Evolutionary conservation across 2,113 vertebrate genomes (phyloP).

Genomic region (Hemiscyllium ocellatum): DNA sequence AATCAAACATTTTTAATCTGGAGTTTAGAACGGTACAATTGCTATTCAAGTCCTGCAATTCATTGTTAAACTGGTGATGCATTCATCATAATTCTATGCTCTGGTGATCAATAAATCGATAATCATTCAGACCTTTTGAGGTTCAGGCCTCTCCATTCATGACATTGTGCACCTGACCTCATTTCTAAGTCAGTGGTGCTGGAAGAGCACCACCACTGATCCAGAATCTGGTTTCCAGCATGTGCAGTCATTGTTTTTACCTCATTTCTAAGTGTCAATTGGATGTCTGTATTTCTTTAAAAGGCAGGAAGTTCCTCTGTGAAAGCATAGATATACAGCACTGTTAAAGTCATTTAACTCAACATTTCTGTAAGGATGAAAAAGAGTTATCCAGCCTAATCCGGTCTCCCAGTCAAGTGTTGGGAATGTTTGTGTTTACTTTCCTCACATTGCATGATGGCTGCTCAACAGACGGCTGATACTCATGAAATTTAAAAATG

Average conservation of each 20-base stretch:
- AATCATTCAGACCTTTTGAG: neutral
- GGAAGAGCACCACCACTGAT: too few species aligned
- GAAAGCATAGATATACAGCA: neutral
- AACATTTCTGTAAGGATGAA: neutral
- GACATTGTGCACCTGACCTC: neutral
- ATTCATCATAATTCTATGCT: slow-evolving; percentile 2
- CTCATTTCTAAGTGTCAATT: neutral
- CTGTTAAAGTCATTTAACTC: neutral
- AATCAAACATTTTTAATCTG: neutral
- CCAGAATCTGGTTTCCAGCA: too few species aligned
- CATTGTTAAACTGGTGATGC: neutral
- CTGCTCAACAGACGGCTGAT: neutral
- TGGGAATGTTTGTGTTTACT: neutral
- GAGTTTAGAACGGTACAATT: neutral
- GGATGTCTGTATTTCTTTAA: neutral
- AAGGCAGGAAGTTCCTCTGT: neutral
- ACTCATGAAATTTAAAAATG: neutral
- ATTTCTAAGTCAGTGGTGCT: neutral
- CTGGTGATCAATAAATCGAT: neutral
- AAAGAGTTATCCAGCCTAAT: neutral
- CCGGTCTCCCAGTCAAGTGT: neutral
- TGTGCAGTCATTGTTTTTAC: too few species aligned
- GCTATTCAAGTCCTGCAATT: neutral
- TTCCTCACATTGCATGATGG: neutral
- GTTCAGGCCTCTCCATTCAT: neutral